These are phyloP conservation scores for Brienomyrus brachyistius DNA, from an alignment of 2,113 vertebrate genomes.

Conservation along the genomic window DNA sequence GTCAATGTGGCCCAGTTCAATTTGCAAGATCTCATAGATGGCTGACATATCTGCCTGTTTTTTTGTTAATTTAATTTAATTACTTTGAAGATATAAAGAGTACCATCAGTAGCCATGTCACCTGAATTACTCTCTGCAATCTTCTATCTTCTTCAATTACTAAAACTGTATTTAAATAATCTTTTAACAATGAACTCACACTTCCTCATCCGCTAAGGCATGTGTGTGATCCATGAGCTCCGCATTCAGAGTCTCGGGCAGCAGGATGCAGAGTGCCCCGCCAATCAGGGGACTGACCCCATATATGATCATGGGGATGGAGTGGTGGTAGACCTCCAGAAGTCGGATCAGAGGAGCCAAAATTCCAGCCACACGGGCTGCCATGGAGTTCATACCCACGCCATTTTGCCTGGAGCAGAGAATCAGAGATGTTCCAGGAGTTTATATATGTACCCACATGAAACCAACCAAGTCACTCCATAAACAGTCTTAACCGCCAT, in stretches of 20 bases:
- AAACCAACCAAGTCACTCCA: neutral
- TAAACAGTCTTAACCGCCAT: neutral
- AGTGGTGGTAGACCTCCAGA: slow-evolving; percentile 51
- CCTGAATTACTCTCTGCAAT: neutral
- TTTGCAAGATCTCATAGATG: neutral
- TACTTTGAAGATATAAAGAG: neutral
- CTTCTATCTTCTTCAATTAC: neutral
- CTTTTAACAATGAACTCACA: slow-evolving; percentile 34
- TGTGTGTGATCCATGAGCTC: slow-evolving; percentile 59
- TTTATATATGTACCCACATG: neutral
- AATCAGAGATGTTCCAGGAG: neutral
- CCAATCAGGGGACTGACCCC: slow-evolving; percentile 55
- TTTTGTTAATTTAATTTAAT: neutral
- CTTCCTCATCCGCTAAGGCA: neutral
- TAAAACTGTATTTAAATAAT: neutral
- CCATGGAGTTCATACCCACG: slow-evolving; percentile 66
- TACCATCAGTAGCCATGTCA: neutral
- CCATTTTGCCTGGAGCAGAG: slow-evolving; percentile 64
- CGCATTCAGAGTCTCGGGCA: slow-evolving; percentile 67
- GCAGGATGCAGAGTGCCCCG: slow-evolving; percentile 54
- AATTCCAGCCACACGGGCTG: slow-evolving; percentile 63
- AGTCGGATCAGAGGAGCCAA: slow-evolving; percentile 67
- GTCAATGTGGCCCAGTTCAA: neutral
- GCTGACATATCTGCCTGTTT: neutral
- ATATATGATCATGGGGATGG: slow-evolving; percentile 67